A percentile compares a stretch with the other conserved stretches of the same genome.
phyloP scores from a whole-genome alignment of 1,140 invertebrate genomes.

The Drosophila paulistorum region DNA sequence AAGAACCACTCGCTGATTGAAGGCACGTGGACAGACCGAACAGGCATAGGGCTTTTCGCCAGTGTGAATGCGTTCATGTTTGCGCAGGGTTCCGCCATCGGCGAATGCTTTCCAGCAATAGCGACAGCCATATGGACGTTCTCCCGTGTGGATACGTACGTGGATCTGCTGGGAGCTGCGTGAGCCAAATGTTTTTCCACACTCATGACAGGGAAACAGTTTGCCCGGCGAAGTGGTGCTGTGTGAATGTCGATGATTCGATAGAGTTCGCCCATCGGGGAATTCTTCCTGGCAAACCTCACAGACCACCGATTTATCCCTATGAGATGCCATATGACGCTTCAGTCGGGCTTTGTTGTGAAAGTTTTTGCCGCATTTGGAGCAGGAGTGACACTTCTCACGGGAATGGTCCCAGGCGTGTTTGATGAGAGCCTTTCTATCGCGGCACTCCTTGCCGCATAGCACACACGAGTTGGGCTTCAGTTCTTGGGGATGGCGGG shows the following conservation, averaged over 20 bases:
- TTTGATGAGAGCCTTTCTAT: conserved; percentile 87
- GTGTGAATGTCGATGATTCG: conserved; percentile 88
- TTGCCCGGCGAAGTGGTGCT: conserved; percentile 85
- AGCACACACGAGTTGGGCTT: conserved; percentile 85
- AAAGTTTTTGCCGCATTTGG: conserved; percentile 88
- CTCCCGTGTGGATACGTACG: conserved; percentile 91
- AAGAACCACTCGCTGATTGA: conserved; percentile 92
- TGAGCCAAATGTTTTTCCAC: conserved; percentile 92
- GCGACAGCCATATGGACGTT: conserved; percentile 94
- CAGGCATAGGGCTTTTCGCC: conserved; percentile 98
- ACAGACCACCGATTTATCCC: conserved; percentile 88
- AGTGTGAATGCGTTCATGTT: conserved; percentile 99
- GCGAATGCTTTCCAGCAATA: conserved; percentile 99
- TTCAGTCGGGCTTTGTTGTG: conserved; percentile 87
- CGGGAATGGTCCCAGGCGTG: conserved; percentile 87
- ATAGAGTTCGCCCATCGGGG: conserved; percentile 87
- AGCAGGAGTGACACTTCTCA: conserved; percentile 86
- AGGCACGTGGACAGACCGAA: conserved; percentile 94
- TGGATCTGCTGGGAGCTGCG: conserved; percentile 97
- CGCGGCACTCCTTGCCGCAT: conserved; percentile 88
- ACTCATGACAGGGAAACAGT: conserved; percentile 92
- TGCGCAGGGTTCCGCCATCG: conserved; percentile 97
- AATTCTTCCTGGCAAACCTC: conserved; percentile 89
- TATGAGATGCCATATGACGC: conserved; percentile 88
- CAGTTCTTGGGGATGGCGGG: conserved; percentile 71